phyloP scores from a whole-genome alignment of 2,888 invertebrate genomes.

The Patella caerulea region DNA sequence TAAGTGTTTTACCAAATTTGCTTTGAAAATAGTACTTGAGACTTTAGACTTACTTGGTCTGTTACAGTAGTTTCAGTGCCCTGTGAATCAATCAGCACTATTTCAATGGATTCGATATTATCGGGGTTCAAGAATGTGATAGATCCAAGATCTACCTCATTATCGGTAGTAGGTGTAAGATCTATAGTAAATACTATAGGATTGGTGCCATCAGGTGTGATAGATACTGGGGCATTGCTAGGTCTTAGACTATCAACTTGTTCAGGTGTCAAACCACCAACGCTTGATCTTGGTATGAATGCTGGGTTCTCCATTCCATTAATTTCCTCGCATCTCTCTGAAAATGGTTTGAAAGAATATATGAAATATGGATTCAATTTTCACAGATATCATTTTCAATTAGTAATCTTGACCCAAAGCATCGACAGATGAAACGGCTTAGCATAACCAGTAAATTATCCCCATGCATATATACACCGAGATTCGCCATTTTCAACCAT shows the following conservation, averaged over 20 bases:
- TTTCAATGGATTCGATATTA: background rate
- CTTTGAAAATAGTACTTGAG: no score
- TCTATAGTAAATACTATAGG: background rate
- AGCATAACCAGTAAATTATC: no score
- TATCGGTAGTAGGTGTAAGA: background rate
- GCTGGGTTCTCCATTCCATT: constrained; percentile 4
- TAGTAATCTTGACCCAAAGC: no score
- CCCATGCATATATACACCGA: no score
- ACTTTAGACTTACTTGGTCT: background rate
- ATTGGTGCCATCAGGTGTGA: background rate
- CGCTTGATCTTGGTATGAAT: background rate
- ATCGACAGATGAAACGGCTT: no score
- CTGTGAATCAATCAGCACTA: background rate
- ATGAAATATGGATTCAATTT: no score
- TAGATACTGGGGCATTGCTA: background rate
- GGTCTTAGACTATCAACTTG: background rate
- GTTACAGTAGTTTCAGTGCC: background rate
- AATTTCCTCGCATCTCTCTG: background rate
- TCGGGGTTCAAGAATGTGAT: background rate
- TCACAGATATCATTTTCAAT: no score
- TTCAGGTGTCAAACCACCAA: background rate
- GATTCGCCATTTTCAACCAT: no score
- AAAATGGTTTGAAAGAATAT: background rate
- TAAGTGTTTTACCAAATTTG: no score
- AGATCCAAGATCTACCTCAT: background rate